Evolutionary conservation across 2,888 invertebrate species (phyloP).

Genomic region (Eupithecia insigniata): DNA sequence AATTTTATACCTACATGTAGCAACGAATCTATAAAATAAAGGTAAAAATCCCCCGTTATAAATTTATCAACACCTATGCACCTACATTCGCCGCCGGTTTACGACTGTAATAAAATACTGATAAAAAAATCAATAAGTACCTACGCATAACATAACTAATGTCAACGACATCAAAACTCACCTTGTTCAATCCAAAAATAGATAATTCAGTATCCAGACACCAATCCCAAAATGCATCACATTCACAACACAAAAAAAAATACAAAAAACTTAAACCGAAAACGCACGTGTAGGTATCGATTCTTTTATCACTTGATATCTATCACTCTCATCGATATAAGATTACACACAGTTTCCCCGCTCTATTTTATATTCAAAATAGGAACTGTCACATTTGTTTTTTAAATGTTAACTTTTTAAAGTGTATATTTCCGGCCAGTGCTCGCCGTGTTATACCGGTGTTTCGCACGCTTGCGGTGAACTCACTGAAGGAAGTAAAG

Average conservation of each 20-base stretch:
- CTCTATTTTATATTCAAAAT: constrained; percentile 39
- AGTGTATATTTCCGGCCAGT: constrained; percentile 56
- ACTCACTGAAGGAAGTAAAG: constrained; percentile 52
- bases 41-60: constrained; percentile 27
- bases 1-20: neutral
- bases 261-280: constrained; percentile 46
- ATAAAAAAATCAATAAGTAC: constrained; percentile 19
- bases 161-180: constrained; percentile 69
- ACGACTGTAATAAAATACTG: constrained; percentile 14
- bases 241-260: constrained; percentile 59
- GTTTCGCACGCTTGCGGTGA: constrained; percentile 65
- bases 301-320: constrained; percentile 68
- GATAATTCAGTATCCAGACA: constrained; percentile 63
- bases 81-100: constrained; percentile 18
- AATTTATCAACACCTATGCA: constrained; percentile 24
- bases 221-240: constrained; percentile 71
- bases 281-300: constrained; percentile 62
- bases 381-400: constrained; percentile 46
- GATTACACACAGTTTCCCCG: constrained; percentile 20
- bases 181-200: constrained; percentile 71
- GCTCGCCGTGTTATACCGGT: constrained; percentile 60
- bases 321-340: constrained; percentile 43
- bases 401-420: constrained; percentile 34
- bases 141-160: constrained; percentile 45
- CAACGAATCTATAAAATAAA: constrained; percentile 3